Percentiles rank a stretch among this genome's conserved stretches.
Conservation (phyloP, 2,113 vertebrate species). For the Pseudorasbora parva region DNA sequence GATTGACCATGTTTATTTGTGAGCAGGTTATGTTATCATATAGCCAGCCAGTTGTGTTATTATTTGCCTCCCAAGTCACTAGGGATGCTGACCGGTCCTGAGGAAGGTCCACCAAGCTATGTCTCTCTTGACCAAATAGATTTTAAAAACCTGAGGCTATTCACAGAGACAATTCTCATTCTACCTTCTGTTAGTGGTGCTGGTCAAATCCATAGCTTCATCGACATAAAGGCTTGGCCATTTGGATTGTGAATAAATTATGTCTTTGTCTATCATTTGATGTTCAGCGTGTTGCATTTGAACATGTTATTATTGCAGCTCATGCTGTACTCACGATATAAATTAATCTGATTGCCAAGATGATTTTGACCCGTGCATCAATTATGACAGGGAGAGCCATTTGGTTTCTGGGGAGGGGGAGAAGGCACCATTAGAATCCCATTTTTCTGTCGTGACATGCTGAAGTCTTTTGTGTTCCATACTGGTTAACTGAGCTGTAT, state of each 20-base stretch:
- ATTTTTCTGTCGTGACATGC: conserved; percentile 84
- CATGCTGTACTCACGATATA: conserved; percentile 85
- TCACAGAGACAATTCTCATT: neutral
- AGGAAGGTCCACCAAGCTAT: neutral
- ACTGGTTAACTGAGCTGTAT: conserved; percentile 77
- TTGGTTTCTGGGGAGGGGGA: conserved; percentile 78
- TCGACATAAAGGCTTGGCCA: neutral
- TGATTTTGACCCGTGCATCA: conserved; percentile 91
- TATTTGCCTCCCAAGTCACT: neutral
- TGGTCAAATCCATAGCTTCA: conserved; percentile 10
- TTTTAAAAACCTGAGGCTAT: neutral
- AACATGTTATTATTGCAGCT: conserved; percentile 75
- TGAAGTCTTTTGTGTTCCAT: conserved; percentile 67
- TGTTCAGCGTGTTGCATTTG: conserved; percentile 8
- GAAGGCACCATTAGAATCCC: conserved; percentile 82
- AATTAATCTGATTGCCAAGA: conserved; percentile 93
- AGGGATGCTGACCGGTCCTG: neutral
- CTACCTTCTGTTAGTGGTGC: neutral
- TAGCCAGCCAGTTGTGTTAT: neutral
- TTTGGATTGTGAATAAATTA: neutral
- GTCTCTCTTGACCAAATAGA: neutral
- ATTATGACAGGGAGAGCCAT: conserved; percentile 86
- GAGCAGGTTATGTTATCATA: neutral
- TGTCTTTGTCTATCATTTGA: neutral
- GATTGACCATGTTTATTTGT: neutral